Evolutionary conservation across 2,797 vertebrate genomes (phyloP).

Genomic region (Mus caroli): DNA sequence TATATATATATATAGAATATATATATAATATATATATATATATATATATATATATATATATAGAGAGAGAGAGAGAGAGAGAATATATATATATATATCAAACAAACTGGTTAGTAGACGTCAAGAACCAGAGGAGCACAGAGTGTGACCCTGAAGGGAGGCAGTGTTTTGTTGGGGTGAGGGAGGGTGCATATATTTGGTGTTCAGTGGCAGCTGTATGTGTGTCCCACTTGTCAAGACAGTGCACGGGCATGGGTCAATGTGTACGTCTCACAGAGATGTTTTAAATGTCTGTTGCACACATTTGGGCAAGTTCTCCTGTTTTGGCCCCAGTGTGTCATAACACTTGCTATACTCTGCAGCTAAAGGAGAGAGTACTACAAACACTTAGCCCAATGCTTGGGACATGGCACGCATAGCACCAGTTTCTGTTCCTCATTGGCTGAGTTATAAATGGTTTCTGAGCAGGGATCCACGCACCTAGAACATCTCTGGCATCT

Average conservation of each 20-base stretch:
- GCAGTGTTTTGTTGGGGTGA: neutral
- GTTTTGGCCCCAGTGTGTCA: neutral
- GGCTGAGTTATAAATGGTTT: neutral
- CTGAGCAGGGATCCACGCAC: neutral
- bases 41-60: neutral
- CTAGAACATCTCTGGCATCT: neutral
- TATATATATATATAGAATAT: neutral
- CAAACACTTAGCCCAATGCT: neutral
- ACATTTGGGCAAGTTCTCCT: neutral
- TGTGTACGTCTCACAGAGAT: neutral
- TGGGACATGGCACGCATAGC: neutral
- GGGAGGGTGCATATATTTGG: accelerated
- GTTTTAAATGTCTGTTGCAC: neutral
- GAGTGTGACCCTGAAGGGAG: no score
- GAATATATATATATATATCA: neutral
- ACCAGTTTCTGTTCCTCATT: neutral
- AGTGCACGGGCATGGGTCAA: neutral
- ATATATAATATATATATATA: neutral
- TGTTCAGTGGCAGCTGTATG: neutral
- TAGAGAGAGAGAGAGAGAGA: no score
- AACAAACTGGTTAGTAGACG: neutral
- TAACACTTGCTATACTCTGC: neutral
- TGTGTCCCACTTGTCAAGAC: neutral
- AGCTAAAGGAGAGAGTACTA: neutral
- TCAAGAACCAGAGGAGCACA: neutral